Base-by-base conservation (phyloP, 2,797 vertebrate genomes). In the Limosa lapponica region DNA sequence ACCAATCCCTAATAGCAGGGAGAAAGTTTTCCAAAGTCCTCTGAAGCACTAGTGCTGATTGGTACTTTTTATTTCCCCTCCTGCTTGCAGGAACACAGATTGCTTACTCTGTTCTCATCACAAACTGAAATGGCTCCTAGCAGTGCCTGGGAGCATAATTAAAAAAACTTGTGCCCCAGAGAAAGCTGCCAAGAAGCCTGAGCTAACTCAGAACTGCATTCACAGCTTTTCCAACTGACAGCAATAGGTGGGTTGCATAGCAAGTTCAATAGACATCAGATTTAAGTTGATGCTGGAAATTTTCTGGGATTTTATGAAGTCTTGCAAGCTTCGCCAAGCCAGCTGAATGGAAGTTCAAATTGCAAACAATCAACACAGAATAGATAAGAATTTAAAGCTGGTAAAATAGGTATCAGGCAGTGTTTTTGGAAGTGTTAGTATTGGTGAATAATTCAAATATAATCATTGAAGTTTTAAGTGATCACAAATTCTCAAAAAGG, bases 141-240 rank as follows among this genome's bases (percentile, higher is more conserved):
- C 93, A 87, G 67, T 59, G 88, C 81, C 93, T 87, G 78, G 70
- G 59, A 97, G 83, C 67, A 82, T 87, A 89, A 96, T 92, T 90
- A 13, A 77, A 89, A 75, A 89, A 73, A 66, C 13, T 13, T 34
- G 71, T 70, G 83, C 71, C 71, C 86, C 67, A 87, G 94, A 93
- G 90, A 90, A 96, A 90, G 82, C 57, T 72, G 46, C 48, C 0
- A 2, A 79, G 78, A 59, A 94, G 41, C 34, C 64, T 20, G 44
- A 70, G 78, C 59, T 82, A 43, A 82, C n/a, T 58, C 41, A 41
- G 52, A 94, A 87, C 64, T 74, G 67, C 73, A 70, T 62, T 73
- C 88, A 34, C 66, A 93, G 78, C 64, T 82, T 61, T 85, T 87
- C 80, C 86, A 58, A 1, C 59, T 55, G 78, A 85, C 34, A 91